phyloP scores from a whole-genome alignment of 2,888 invertebrate genomes.

The Torymus aiolomorphi region DNA sequence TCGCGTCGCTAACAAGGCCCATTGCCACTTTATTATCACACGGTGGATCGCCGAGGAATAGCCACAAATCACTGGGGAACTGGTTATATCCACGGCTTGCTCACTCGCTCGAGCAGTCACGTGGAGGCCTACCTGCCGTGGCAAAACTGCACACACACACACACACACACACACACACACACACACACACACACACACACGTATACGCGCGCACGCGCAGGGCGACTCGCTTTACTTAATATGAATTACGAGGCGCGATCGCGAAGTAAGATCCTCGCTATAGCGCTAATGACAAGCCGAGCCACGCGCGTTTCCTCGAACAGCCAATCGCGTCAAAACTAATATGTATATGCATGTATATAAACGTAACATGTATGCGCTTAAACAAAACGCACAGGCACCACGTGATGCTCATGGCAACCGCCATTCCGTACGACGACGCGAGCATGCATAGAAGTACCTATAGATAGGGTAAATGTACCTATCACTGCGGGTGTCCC shows the following conservation, averaged over 20 bases:
- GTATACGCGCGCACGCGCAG: not conserved
- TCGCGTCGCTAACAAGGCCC: conserved; percentile 72
- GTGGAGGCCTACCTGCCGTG: conserved; percentile 57
- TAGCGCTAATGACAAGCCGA: conserved; percentile 7
- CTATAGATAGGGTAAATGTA: no score
- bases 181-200: no score
- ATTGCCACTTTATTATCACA: conserved; percentile 75
- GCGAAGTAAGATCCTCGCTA: not conserved
- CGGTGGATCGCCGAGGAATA: conserved; percentile 70
- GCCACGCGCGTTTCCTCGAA: conserved; percentile 17
- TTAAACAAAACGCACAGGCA: no score
- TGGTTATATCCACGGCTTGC: conserved; percentile 65
- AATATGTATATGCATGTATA: no score
- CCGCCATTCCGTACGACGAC: no score
- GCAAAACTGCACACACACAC: no score
- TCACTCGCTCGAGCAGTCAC: conserved; percentile 60
- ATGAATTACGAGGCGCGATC: conserved; percentile 39
- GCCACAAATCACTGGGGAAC: conserved; percentile 73
- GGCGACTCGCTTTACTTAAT: conserved; percentile 22
- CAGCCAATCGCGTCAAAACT: not conserved
- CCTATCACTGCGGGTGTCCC: no score
- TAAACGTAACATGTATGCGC: no score
- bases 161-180: no score
- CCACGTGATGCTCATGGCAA: no score
- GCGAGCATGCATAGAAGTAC: no score